Evolutionary conservation across 2,888 invertebrate genomes (phyloP).

Genomic region (Ophion slaviceki): DNA sequence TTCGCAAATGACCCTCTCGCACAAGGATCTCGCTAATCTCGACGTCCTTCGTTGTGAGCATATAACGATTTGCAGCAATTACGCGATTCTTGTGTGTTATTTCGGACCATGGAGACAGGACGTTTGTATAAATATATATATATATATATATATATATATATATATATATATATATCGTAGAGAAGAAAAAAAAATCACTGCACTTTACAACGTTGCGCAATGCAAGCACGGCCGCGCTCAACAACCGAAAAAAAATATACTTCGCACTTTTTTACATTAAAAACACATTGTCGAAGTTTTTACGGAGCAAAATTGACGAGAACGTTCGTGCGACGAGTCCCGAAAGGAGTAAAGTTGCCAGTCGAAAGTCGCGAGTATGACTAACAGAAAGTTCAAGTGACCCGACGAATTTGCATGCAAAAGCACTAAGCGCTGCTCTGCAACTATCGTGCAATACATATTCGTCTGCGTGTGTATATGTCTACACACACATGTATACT

Average conservation of each 20-base stretch:
- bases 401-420: constrained; percentile 72
- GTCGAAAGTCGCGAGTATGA: constrained; percentile 66
- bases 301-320: neutral
- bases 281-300: neutral
- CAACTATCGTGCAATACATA: constrained; percentile 42
- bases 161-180: neutral
- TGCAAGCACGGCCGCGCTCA: neutral
- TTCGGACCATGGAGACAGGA: neutral
- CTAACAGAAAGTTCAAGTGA: constrained; percentile 72
- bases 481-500: constrained; percentile 4
- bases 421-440: constrained; percentile 52
- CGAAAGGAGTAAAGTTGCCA: constrained; percentile 20
- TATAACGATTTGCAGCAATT: constrained; percentile 51
- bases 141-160: neutral
- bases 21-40: constrained; percentile 60
- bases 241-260: neutral
- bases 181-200: constrained; percentile 1
- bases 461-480: neutral
- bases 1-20: constrained; percentile 19
- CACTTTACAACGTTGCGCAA: constrained; percentile 11
- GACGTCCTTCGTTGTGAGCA: constrained; percentile 56
- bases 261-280: neutral
- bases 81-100: constrained; percentile 46
- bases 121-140: neutral
- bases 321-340: neutral